Conservation (phyloP, 2,113 vertebrate species). For the Dendrocopos noguchii region DNA sequence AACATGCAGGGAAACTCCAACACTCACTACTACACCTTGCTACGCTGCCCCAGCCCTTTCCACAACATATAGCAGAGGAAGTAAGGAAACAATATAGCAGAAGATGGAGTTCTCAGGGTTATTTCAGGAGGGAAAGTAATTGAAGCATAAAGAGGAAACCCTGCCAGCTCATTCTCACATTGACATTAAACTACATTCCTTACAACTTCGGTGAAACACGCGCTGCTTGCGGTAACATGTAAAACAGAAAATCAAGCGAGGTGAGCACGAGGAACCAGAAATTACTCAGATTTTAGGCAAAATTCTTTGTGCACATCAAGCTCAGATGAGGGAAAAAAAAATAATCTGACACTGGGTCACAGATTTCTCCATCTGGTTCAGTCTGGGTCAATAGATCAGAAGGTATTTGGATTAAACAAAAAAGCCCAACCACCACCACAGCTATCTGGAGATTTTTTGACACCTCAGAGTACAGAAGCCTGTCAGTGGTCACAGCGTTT, state of each 20-base stretch:
- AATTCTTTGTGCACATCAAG: not conserved
- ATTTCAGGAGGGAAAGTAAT: conserved; percentile 54
- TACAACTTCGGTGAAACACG: conserved; percentile 16
- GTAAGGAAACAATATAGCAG: not conserved
- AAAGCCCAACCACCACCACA: not conserved
- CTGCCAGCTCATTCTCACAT: conserved; percentile 47
- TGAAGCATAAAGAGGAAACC: conserved; percentile 44
- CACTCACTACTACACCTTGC: not conserved
- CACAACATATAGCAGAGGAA: not conserved
- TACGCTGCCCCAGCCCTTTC: not conserved
- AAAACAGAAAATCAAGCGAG: not conserved
- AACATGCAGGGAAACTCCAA: not conserved
- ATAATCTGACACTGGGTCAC: not conserved
- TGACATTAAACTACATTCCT: conserved; percentile 48
- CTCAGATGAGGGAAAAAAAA: not conserved
- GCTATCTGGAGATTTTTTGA: conserved; percentile 36
- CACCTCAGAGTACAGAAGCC: conserved; percentile 25
- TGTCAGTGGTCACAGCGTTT: conserved; percentile 44
- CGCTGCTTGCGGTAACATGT: conserved; percentile 2
- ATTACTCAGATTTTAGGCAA: not conserved
- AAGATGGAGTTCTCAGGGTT: conserved; percentile 3
- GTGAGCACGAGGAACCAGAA: not conserved
- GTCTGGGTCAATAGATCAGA: conserved; percentile 12
- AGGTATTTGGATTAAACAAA: not conserved
- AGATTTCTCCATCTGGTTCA: not conserved